Evolutionary conservation across 1,140 invertebrate genomes (phyloP).

Genomic region (Macrobrachium rosenbergii): DNA sequence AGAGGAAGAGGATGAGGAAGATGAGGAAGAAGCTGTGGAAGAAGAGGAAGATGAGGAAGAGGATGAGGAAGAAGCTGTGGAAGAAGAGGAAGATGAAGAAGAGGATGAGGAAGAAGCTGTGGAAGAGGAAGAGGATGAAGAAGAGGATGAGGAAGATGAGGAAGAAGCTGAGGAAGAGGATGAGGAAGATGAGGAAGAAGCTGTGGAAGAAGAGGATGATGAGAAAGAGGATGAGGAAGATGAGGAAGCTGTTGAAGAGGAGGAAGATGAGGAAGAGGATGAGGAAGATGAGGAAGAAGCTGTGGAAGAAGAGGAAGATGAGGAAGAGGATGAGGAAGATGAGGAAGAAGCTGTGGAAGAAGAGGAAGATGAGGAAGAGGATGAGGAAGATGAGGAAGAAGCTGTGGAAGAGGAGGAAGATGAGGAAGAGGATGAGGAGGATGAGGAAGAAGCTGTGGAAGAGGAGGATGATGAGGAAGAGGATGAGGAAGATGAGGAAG

Average conservation of each 20-base stretch:
- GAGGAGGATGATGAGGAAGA: neutral
- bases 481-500: neutral
- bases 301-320: neutral
- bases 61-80: neutral
- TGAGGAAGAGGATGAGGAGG: neutral
- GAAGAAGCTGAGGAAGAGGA: neutral
- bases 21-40: neutral
- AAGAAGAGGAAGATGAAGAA: neutral
- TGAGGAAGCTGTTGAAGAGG: neutral
- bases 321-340: neutral
- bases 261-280: constrained; percentile 1
- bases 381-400: neutral
- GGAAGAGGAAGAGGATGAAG: neutral
- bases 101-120: neutral
- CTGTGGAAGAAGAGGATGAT: neutral
- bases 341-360: neutral
- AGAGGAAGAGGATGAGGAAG: neutral
- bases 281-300: neutral
- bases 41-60: neutral
- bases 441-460: neutral
- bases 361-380: neutral
- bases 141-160: neutral
- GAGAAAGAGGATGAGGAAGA: neutral
- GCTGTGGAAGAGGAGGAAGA: neutral
- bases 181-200: neutral